Base-by-base conservation (phyloP, 2,113 vertebrate genomes). In the Eidolon helvum region DNA sequence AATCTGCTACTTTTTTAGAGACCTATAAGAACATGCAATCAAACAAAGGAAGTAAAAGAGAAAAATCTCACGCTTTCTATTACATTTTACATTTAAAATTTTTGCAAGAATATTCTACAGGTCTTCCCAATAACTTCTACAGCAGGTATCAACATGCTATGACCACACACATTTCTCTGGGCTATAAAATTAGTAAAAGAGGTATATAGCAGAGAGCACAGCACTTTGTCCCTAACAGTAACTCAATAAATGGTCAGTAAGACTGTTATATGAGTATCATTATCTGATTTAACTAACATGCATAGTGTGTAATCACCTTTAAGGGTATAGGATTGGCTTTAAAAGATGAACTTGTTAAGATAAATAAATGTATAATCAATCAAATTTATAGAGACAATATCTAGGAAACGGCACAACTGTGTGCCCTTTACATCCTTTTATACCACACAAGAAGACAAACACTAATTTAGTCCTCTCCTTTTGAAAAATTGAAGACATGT, bases 1-100 rank as follows among this genome's bases (percentile, higher is more conserved):
- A 99, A 98, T 99, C 99, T 11, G 99, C 99, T 55, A 99, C 99
- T 98, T 99, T 99, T 98, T 99, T 99, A 93, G 99, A 99, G 88
- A 99, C 99, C 99, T 99, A 90, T 24, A 98, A 97, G 95, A 97
- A 86, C 57, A 98, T 71, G 33, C n/a, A 96, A 72, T 94, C 79
- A 97, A 95, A 95, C 15, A 87, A 59, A 92, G 18, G 5, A 85
- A 92, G 71, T 89, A 86, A 96, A 85, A 94, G 57, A 89, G 90
- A 50, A 90, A 97, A 53, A 11, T 0, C 38, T 91, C 61, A 95
- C 48, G 69, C 48, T 87, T 92, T 22, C 78, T 69, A 28, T 55
- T 57, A 88, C 2, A 91, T 77, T 92, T 78, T 50, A 95, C n/a
- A 87, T 59, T 90, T 84, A 82, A 87, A 83, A n/a, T 35, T 87